Evolutionary conservation across 2,888 invertebrate genomes (phyloP), one percentile per base, ranked within the genome.

Genomic region (Plagodis dolabraria): DNA sequence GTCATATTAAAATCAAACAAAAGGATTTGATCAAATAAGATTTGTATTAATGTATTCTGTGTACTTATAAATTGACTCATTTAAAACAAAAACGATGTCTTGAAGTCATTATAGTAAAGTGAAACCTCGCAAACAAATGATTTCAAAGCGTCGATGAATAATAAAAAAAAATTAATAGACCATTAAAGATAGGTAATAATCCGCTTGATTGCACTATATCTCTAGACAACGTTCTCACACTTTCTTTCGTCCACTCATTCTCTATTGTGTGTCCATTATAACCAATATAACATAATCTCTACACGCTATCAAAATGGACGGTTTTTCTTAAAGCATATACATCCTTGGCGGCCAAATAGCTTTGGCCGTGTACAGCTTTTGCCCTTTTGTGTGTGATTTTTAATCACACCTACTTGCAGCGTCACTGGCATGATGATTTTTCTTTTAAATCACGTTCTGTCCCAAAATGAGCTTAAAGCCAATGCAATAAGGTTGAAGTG

Each of bases 371-470:
- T 33, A 34, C 47, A 61, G 45, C 53, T 63, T 59, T 53, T 70
- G 35, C 64, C 70, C 76, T 72, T 78, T 77, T 75, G 68, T 75
- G 63, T 68, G 70, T 73, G 61, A 75, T 79, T 83, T 81, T 80
- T 81, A 82, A 83, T 83, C 74, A 77, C 69, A 63, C 60, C 56
- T 65, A 74, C 67, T 75, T 77, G 80, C 76, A 68, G 55, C 64
- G 75, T 82, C 80, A 82, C 71, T 68, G 64, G 67, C 58, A 68
- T 70, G 60, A 66, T 69, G 65, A 71, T 74, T 68, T 66, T 61
- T 63, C 51, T 53, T 56, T 56, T 53, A 35, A 43, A 61, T 64
- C 65, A 64, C 53, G n/a, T 36, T 49, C 35, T 11, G 0, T 44
- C 12, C 35, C 2, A 50, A 42, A 43, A 6, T 50, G n/a, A 54